Evolutionary conservation across 2,797 vertebrate genomes (phyloP).

Genomic region (Lemur catta): DNA sequence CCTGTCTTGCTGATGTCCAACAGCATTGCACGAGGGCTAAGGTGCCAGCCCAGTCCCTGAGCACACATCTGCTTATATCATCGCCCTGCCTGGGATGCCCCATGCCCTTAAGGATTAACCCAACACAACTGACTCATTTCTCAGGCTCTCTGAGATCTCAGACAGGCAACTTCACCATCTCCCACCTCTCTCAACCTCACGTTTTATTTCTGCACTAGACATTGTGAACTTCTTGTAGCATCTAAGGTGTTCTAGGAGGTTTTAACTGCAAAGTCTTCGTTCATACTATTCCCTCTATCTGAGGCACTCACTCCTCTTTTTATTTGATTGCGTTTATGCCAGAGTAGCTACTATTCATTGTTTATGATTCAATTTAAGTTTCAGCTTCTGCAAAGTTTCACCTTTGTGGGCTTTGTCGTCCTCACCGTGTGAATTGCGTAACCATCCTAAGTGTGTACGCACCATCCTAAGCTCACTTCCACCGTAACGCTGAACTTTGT

Average conservation of each 20-base stretch:
- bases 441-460: too few species aligned
- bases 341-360: background rate
- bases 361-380: background rate
- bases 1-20: background rate
- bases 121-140: background rate
- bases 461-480: fast-evolving
- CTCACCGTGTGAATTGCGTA: fast-evolving
- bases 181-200: background rate
- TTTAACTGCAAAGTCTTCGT: background rate
- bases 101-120: too few species aligned
- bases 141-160: background rate
- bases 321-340: background rate
- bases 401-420: background rate
- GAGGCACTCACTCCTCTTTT: background rate
- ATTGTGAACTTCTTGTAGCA: background rate
- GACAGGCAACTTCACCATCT: background rate
- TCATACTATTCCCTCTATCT: background rate
- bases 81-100: background rate
- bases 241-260: background rate
- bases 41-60: background rate
- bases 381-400: background rate
- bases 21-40: background rate
- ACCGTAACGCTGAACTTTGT: fast-evolving
- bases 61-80: background rate
- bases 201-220: background rate